Conservation (phyloP, 2,888 invertebrate genomes). For the Pollenia angustigena region DNA sequence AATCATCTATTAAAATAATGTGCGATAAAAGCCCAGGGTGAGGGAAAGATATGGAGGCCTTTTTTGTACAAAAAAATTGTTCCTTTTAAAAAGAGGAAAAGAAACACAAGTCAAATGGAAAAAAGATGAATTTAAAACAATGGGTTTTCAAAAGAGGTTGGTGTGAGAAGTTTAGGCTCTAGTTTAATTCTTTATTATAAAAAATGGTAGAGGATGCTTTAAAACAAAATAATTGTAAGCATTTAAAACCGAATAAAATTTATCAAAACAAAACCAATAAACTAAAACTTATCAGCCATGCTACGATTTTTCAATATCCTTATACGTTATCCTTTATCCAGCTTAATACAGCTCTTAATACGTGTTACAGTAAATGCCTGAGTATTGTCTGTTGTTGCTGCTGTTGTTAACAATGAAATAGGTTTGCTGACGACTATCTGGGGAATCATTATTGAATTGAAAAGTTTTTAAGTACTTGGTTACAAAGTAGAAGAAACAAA, state of each 20-base stretch:
- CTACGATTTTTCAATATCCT: conserved; percentile 27
- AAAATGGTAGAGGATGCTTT: background rate
- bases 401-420: conserved; percentile 60
- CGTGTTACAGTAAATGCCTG: conserved; percentile 53
- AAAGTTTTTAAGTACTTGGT: conserved; percentile 64
- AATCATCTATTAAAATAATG: conserved; percentile 67
- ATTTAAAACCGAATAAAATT: background rate
- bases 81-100: conserved; percentile 5
- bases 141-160: background rate
- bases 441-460: conserved; percentile 69
- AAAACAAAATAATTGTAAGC: no score
- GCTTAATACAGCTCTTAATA: conserved; percentile 57
- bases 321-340: conserved; percentile 42
- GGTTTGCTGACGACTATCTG: conserved; percentile 61
- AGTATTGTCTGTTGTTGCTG: conserved; percentile 29
- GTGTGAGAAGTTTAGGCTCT: background rate
- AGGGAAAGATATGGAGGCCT: conserved; percentile 9
- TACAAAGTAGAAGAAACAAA: conserved; percentile 42
- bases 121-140: background rate
- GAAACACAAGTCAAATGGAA: conserved; percentile 4
- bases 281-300: background rate
- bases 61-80: background rate
- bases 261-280: background rate
- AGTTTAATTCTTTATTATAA: background rate
- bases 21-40: conserved; percentile 11